These are phyloP conservation scores for Aporophyla lueneburgensis DNA, from an alignment of 2,888 invertebrate species.

Conservation along the genomic window DNA sequence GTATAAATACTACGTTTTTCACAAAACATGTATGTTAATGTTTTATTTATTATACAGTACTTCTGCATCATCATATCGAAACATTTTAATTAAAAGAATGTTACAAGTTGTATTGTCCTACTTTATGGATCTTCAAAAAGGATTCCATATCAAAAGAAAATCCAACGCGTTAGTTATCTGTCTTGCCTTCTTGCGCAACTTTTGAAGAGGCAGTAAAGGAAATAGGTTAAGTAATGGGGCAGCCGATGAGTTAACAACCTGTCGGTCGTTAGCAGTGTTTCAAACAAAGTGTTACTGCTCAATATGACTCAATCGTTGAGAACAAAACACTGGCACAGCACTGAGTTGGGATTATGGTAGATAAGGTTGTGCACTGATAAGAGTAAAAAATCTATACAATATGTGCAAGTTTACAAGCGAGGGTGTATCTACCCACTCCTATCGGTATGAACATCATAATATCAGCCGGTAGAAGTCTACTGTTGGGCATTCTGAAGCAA, in stretches of 20 bases:
- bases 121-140: constrained; percentile 1
- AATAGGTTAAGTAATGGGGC: constrained; percentile 53
- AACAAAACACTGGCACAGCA: constrained; percentile 26
- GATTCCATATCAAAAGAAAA: constrained; percentile 24
- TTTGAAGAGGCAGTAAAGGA: constrained; percentile 40
- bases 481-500: background rate
- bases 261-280: constrained; percentile 36
- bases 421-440: background rate
- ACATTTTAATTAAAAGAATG: background rate
- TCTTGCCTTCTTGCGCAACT: constrained; percentile 24
- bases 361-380: constrained; percentile 49
- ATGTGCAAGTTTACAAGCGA: background rate
- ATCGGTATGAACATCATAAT: background rate
- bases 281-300: constrained; percentile 19
- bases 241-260: constrained; percentile 47
- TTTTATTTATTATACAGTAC: constrained; percentile 4
- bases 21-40: constrained; percentile 21
- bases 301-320: constrained; percentile 37
- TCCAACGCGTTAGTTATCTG: constrained; percentile 16
- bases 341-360: constrained; percentile 27
- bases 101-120: background rate
- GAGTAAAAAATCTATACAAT: constrained; percentile 38
- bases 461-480: background rate
- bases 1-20: constrained; percentile 48
- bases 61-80: background rate